Evolutionary conservation across 1,140 invertebrate genomes (phyloP).

Genomic region (Bemisia tabaci): DNA sequence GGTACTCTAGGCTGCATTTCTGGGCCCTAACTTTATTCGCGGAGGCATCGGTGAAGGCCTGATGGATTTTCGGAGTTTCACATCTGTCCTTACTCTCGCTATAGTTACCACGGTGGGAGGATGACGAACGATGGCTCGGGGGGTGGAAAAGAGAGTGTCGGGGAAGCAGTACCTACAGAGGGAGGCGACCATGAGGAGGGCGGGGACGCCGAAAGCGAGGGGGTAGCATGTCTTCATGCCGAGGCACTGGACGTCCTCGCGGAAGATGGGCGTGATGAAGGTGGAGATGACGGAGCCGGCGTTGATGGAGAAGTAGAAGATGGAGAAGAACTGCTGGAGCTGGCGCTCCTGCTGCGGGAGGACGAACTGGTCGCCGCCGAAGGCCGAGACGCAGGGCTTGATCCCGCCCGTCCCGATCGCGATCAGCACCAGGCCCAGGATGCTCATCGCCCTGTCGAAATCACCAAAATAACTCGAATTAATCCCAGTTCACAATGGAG

Average conservation of each 20-base stretch:
- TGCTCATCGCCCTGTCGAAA: conserved; percentile 52
- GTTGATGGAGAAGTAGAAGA: conserved; percentile 92
- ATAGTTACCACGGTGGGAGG: no score
- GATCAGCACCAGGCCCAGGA: conserved; percentile 68
- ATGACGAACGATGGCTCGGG: no score
- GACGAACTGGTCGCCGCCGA: conserved; percentile 92
- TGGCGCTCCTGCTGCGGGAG: conserved; percentile 61
- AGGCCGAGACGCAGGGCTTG: conserved; percentile 92
- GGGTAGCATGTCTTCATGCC: conserved; percentile 70
- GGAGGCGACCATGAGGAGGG: conserved; percentile 67
- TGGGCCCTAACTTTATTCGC: no score
- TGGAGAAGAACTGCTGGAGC: conserved; percentile 73
- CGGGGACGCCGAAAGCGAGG: conserved; percentile 83
- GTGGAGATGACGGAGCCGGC: conserved; percentile 81
- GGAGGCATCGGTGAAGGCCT: no score
- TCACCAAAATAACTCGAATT: no score
- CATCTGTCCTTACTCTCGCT: no score
- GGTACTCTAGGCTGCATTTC: no score
- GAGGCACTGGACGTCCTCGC: conserved; percentile 69
- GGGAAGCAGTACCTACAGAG: conserved; percentile 40
- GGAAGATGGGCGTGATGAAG: conserved; percentile 73
- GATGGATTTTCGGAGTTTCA: no score
- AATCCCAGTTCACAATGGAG: no score
- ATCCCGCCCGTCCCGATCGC: conserved; percentile 90
- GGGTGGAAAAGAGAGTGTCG: not conserved